A percentile compares a stretch with the other conserved stretches of the same genome.
Evolutionary conservation across 2,797 vertebrate genomes (phyloP).

Genomic region (Setipinna tenuifilis): DNA sequence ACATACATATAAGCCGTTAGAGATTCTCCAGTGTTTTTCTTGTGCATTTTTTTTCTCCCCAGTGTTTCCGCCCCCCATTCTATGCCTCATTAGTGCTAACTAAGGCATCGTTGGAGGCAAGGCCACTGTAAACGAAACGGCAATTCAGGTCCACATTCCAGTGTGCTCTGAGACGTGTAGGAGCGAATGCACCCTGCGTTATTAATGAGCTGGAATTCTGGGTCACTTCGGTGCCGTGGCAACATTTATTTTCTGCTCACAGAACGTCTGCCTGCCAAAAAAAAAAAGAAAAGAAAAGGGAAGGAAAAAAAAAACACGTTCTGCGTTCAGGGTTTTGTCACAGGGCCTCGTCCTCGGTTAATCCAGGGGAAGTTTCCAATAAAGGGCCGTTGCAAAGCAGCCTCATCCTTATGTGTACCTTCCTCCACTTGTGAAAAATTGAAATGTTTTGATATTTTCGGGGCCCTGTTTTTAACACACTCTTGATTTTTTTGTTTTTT

Average conservation of each 20-base stretch:
- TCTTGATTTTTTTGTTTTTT: background rate
- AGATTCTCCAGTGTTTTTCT: background rate
- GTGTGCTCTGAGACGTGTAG: slow-evolving; percentile 54
- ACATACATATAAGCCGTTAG: background rate
- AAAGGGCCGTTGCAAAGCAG: background rate
- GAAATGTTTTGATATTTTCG: background rate
- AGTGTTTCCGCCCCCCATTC: background rate
- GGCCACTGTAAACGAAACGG: slow-evolving; percentile 30
- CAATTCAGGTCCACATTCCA: slow-evolving; percentile 60
- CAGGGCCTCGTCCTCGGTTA: background rate
- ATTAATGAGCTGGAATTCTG: slow-evolving; percentile 69
- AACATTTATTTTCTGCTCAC: slow-evolving; percentile 28
- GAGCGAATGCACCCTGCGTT: slow-evolving; percentile 56
- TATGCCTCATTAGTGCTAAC: slow-evolving; percentile 16
- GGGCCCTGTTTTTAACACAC: background rate
- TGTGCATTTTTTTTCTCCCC: background rate
- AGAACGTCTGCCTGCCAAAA: background rate
- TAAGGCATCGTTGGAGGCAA: slow-evolving; percentile 15
- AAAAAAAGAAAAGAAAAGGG: background rate
- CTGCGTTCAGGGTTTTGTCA: background rate
- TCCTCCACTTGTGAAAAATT: background rate
- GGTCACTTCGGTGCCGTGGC: slow-evolving; percentile 34
- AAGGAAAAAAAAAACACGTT: too few species aligned
- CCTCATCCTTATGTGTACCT: background rate
- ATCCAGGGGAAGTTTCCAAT: background rate